Percentiles rank a stretch among this genome's conserved stretches.
These are phyloP conservation scores for Herpailurus yagouaroundi DNA, from an alignment of 2,113 vertebrate species.

Conservation along the genomic window DNA sequence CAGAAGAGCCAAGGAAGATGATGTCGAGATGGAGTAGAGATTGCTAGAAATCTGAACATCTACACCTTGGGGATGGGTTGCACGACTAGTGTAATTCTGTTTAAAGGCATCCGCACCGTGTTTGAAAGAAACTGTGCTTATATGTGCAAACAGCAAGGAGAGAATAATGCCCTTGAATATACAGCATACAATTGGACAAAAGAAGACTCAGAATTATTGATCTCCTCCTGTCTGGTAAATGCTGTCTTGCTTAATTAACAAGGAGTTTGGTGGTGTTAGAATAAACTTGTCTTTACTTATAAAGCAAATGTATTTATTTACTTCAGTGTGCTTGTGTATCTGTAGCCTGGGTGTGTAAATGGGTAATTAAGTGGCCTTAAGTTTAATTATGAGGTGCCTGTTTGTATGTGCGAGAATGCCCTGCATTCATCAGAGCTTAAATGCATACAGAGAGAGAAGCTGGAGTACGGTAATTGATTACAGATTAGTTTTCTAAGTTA, in stretches of 20 bases:
- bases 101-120: constrained; percentile 94
- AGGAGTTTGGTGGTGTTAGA: constrained; percentile 65
- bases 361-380: background rate
- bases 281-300: constrained; percentile 51
- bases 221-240: constrained; percentile 90
- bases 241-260: constrained; percentile 83
- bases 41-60: constrained; percentile 87
- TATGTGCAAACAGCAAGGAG: constrained; percentile 92
- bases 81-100: constrained; percentile 94
- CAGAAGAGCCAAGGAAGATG: constrained; percentile 79
- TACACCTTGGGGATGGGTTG: constrained; percentile 93
- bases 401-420: constrained; percentile 10
- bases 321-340: background rate
- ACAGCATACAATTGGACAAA: constrained; percentile 89
- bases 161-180: constrained; percentile 90
- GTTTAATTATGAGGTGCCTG: background rate
- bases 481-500: constrained; percentile 52
- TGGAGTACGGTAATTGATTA: background rate
- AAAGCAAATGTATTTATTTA: constrained; percentile 34
- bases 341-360: background rate
- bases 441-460: background rate
- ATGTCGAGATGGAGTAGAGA: constrained; percentile 81
- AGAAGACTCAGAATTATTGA: constrained; percentile 91
- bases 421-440: background rate
- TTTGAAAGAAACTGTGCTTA: constrained; percentile 97